Evolutionary conservation across 53 echinoderm and acorn worm species (phyloP), one percentile per base, ranked within the genome.

Genomic region (Arbacia lixula): DNA sequence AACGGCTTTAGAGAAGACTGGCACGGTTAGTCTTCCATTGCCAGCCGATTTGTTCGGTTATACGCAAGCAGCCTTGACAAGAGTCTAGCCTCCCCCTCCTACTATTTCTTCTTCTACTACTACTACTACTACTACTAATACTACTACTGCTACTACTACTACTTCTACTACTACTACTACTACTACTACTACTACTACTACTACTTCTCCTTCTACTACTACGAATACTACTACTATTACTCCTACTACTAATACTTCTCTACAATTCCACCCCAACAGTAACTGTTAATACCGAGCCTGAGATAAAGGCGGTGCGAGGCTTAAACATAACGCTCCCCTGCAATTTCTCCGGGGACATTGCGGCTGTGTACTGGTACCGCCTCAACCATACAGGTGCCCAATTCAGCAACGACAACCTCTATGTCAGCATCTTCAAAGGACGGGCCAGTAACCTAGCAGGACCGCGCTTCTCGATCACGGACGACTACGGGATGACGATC

Each of bases 231-330:
- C n/a, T n/a, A n/a, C n/a, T n/a, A n/a, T n/a, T n/a, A n/a, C n/a
- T n/a, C n/a, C n/a, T n/a, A n/a, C n/a, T n/a, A n/a, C 5, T 21
- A 5, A 6, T 8, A 24, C 60, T 2, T 2, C 31, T 60, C 14
- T 25, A 27, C 37, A 5, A 36, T 37, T 65, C 65, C 3, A 19
- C 61, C 12, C 14, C 5, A 65, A 37, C 65, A 36, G 3, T 65
- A 1, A 11, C 17, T 1, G 36, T 65, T 17, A 36, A 20, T 9
- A 65, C 65, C 1, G 36, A 65, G 65, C 1, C 19, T 6, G 19
- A n/a, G 36, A 22, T 65, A n/a, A 65, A 34, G 21, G 65, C 65
- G 37, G 65, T 65, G 36, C 19, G 17, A 65, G 65, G 65, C 19
- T 20, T 6, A 34, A 36, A 65, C 36, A 35, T 65, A 6, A 36